Percentiles rank a stretch among this genome's conserved stretches.
phyloP scores from a whole-genome alignment of 2,113 vertebrate species.

The Otolemur garnettii region DNA sequence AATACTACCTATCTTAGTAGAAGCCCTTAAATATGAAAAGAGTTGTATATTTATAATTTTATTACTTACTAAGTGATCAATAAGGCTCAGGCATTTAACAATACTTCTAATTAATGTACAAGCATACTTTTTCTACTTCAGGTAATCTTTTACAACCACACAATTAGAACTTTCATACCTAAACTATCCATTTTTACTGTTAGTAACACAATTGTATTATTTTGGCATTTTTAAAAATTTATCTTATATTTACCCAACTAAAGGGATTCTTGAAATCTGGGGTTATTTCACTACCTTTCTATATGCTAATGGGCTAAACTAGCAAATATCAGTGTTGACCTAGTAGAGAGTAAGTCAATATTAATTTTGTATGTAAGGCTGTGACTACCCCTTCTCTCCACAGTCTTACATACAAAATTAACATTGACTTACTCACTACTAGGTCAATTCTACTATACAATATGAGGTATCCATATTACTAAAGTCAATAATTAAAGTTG shows the following conservation, averaged over 20 bases:
- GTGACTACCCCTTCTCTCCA: neutral
- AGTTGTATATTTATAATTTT: neutral
- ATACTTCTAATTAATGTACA: neutral
- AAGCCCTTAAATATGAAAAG: neutral
- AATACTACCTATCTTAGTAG: neutral
- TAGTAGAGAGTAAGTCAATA: neutral
- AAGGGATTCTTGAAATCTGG: neutral
- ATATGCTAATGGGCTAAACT: neutral
- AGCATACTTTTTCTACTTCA: neutral
- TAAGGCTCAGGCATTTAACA: neutral
- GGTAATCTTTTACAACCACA: neutral
- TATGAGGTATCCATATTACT: neutral
- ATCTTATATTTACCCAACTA: neutral
- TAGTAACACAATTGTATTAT: neutral
- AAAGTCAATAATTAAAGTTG: neutral
- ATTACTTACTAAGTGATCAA: neutral
- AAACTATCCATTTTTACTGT: neutral
- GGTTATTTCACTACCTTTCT: neutral
- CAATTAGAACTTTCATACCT: neutral
- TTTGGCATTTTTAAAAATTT: neutral
- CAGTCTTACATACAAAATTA: neutral
- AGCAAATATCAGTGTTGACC: neutral
- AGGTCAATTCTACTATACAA: neutral
- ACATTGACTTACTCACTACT: neutral
- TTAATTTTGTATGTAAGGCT: neutral